These are phyloP conservation scores for Alitta virens DNA, from an alignment of 2,888 invertebrate genomes.

Conservation along the genomic window DNA sequence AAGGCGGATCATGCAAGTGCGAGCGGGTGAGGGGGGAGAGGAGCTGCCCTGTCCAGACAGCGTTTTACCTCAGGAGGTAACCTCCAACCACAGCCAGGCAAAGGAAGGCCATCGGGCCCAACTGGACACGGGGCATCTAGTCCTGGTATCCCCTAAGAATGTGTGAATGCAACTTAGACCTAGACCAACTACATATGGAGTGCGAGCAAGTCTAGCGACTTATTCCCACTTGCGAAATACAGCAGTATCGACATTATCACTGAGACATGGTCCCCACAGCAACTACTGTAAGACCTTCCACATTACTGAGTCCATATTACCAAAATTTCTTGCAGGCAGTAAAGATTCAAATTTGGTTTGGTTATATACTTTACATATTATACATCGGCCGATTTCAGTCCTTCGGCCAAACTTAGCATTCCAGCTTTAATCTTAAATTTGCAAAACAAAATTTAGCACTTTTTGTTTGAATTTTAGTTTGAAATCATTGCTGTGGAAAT, in stretches of 20 bases:
- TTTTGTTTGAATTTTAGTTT: too few species aligned
- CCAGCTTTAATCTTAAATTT: too few species aligned
- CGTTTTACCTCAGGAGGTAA: constrained; percentile 60
- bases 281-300: too few species aligned
- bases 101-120: constrained; percentile 90
- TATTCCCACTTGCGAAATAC: background rate
- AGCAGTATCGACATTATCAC: background rate
- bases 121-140: constrained; percentile 98
- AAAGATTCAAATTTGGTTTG: too few species aligned
- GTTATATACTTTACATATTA: too few species aligned
- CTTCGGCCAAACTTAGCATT: too few species aligned
- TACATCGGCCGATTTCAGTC: too few species aligned
- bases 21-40: constrained; percentile 7
- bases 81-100: constrained; percentile 94
- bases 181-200: background rate
- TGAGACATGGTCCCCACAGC: background rate
- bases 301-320: too few species aligned
- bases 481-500: too few species aligned
- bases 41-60: constrained; percentile 1
- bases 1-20: background rate
- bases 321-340: too few species aligned
- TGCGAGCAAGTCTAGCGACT: background rate
- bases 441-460: too few species aligned
- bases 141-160: constrained; percentile 79
- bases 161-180: background rate